phyloP scores from a whole-genome alignment of 2,113 vertebrate species.

The Melanostigma gelatinosum region DNA sequence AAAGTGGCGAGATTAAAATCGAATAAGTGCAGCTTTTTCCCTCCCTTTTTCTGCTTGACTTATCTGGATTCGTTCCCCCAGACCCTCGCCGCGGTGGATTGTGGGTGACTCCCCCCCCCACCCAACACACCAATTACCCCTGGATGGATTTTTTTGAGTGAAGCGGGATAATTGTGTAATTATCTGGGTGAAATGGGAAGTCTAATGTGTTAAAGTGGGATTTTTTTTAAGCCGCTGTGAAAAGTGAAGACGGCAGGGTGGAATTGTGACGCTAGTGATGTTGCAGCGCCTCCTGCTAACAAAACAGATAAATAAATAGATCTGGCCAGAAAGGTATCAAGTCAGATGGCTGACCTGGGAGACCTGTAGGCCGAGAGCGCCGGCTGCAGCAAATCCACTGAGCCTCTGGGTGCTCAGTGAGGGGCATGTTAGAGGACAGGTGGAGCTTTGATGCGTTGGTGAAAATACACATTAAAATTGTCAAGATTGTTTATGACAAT shows the following conservation, averaged over 20 bases:
- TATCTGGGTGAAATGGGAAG: constrained; percentile 94
- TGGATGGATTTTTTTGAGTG: constrained; percentile 91
- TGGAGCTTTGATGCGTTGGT: not conserved
- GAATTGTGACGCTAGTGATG: constrained; percentile 75
- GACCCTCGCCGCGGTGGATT: constrained; percentile 88
- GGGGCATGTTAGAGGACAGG: not conserved
- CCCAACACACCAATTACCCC: constrained; percentile 90
- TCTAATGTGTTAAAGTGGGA: constrained; percentile 95
- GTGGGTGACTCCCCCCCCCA: constrained; percentile 86
- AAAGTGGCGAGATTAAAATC: constrained; percentile 99
- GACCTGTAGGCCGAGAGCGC: not conserved
- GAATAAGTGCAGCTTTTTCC: constrained; percentile 91
- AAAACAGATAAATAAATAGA: constrained; percentile 64
- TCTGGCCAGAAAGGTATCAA: constrained; percentile 52
- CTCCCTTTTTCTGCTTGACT: constrained; percentile 77
- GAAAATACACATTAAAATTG: not conserved
- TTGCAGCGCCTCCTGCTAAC: constrained; percentile 72
- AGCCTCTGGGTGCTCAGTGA: not conserved
- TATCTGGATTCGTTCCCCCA: constrained; percentile 92
- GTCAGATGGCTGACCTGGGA: constrained; percentile 50
- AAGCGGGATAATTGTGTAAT: constrained; percentile 97
- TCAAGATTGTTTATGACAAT: too few relatives aligned
- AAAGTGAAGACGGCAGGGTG: constrained; percentile 20
- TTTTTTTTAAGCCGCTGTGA: constrained; percentile 86
- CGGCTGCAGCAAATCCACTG: not conserved